These are phyloP conservation scores for Pseudomyrmex concolor DNA, from an alignment of 1,140 invertebrate species.

Conservation along the genomic window DNA sequence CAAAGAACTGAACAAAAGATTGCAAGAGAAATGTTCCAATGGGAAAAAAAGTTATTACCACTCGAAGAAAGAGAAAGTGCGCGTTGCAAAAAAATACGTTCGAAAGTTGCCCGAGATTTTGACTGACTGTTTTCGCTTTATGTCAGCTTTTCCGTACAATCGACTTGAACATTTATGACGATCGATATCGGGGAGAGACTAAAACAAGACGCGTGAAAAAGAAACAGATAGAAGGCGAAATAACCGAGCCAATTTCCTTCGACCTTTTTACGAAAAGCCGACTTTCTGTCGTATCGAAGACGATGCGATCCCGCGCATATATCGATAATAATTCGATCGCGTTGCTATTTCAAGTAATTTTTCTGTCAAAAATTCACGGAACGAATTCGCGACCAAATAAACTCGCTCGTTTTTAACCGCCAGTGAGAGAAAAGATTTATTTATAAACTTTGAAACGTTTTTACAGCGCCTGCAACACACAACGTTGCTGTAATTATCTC, in stretches of 20 bases:
- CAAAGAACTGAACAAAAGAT: neutral
- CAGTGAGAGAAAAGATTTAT: slow-evolving; percentile 5
- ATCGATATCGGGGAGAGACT: slow-evolving; percentile 13
- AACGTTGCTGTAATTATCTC: slow-evolving; percentile 8
- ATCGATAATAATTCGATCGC: neutral
- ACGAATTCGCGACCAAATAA: neutral
- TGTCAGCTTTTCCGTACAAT: neutral
- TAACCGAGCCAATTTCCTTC: slow-evolving; percentile 21
- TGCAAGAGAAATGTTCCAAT: neutral
- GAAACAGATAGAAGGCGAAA: neutral
- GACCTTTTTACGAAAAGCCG: slow-evolving; percentile 22
- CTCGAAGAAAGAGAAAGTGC: neutral
- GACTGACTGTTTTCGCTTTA: slow-evolving; percentile 4
- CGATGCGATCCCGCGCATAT: neutral
- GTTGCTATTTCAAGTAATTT: neutral
- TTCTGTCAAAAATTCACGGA: neutral
- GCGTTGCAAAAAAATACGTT: neutral
- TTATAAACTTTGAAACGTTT: neutral
- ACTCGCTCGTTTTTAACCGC: neutral
- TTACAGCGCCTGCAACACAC: neutral
- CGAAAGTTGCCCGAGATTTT: neutral
- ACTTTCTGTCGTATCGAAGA: neutral
- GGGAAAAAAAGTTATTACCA: neutral
- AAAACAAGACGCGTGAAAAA: slow-evolving; percentile 8
- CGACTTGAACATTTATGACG: slow-evolving; percentile 16